Percentiles rank a stretch among this genome's conserved stretches.
phyloP scores from a whole-genome alignment of 2,888 invertebrate species.

The Apotomis betuletana region DNA sequence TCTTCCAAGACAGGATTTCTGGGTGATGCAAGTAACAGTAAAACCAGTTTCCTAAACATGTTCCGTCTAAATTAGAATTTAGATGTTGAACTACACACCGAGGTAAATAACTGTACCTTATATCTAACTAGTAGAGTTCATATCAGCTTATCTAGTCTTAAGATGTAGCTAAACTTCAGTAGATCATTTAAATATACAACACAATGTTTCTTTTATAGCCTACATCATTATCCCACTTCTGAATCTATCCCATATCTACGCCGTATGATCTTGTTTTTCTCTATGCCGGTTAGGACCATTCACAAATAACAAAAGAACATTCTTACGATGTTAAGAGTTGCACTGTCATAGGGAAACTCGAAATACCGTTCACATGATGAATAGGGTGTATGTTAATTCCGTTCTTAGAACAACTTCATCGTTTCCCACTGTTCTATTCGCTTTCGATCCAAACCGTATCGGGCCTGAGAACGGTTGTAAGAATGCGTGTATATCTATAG shows the following conservation, averaged over 20 bases:
- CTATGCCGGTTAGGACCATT: neutral
- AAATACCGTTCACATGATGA: constrained; percentile 12
- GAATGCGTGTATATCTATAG: constrained; percentile 55
- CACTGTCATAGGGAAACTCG: constrained; percentile 12
- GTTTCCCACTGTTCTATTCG: constrained; percentile 29
- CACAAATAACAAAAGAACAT: neutral
- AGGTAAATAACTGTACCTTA: neutral
- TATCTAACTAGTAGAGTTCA: neutral
- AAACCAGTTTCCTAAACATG: constrained; percentile 39
- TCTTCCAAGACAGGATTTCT: constrained; percentile 26
- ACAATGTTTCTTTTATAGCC: too few species aligned
- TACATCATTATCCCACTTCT: too few species aligned
- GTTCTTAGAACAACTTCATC: constrained; percentile 19
- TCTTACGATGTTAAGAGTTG: neutral
- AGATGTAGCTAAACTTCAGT: too few species aligned
- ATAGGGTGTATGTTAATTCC: constrained; percentile 4
- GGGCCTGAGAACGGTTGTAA: constrained; percentile 50
- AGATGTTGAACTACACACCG: constrained; percentile 3
- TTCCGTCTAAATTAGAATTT: constrained; percentile 32
- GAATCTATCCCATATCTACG: too few species aligned
- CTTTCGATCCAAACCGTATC: constrained; percentile 53
- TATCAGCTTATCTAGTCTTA: neutral
- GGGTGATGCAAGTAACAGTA: constrained; percentile 39
- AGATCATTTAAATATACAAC: too few species aligned
- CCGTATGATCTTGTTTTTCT: too few species aligned